Conservation (phyloP, 2,113 vertebrate genomes). For the Rissa tridactyla region DNA sequence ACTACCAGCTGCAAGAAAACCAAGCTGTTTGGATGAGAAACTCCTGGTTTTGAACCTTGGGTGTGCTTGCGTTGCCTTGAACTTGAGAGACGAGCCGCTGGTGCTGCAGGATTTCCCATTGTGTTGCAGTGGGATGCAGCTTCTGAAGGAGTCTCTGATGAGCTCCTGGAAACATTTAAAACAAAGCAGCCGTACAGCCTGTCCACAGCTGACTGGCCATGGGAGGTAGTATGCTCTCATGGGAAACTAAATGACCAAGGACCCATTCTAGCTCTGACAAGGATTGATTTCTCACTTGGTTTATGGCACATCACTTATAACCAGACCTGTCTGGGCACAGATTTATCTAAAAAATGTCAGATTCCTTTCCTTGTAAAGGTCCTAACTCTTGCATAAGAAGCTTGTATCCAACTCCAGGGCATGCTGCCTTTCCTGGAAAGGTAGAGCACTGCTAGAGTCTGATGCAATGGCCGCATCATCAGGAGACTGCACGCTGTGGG, state of each 20-base stretch:
- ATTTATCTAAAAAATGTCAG: neutral
- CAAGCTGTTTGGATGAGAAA: neutral
- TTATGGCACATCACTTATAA: neutral
- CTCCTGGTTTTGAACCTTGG: accelerated
- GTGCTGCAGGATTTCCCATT: accelerated
- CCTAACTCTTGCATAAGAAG: neutral
- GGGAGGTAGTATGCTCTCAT: neutral
- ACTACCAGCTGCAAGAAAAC: neutral
- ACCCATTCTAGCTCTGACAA: neutral
- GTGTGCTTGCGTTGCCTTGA: neutral
- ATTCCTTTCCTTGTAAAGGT: neutral
- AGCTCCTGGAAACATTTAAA: neutral
- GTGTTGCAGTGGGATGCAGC: neutral
- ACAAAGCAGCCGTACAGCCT: neutral
- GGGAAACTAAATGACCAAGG: neutral
- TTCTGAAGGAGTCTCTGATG: neutral
- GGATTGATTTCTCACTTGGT: neutral
- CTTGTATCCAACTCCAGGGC: neutral
- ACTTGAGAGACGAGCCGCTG: neutral
- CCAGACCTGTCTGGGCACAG: no score
- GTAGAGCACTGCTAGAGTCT: neutral
- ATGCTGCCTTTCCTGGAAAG: neutral
- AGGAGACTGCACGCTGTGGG: accelerated
- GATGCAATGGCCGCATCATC: neutral
- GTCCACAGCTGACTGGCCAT: neutral